Base-by-base conservation (phyloP, 2,888 invertebrate genomes). In the Nomada flava region DNA sequence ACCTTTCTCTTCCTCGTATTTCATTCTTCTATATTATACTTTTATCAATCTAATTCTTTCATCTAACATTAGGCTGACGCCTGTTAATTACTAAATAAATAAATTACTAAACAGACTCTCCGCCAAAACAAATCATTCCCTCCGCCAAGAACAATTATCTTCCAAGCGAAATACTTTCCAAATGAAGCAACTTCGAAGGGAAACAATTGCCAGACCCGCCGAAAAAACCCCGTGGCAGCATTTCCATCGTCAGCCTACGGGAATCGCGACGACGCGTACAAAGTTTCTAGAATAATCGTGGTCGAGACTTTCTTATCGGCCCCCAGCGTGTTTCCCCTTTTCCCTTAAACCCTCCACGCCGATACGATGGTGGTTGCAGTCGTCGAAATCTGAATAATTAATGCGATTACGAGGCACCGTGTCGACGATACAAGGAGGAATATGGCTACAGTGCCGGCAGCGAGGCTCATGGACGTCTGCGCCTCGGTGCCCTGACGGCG, bases 361-460 rank as follows among this genome's bases (percentile, higher is more conserved):
- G 36, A 0, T 7, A 7, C 15, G 36, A 18, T 23, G 47, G 53
- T 42, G 60, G 47, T 44, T 4, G 47, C 53, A 63, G 71, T 71
- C 76, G 59, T 71, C 62, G 64, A 76, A 68, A 47, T 60, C 65
- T 90, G 85, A 91, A 90, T 90, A 84, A 90, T 91, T 91, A 53
- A 90, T 72, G 36, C 57, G 80, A 82, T 84, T 89, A 82, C 80
- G 83, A 79, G 76, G 77, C 72, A 55, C 68, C 60, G 62, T 60
- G 60, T 65, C 76, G 77, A 76, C 76, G 86, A 65, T 69, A 80
- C 53, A 82, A 68, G 82, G 80, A 88, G 73, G 81, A 86, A 86
- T 15, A 91, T 90, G 90, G 90, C 90, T 80, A 70, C 73, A 53
- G 67, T 72, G 71, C 47, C 50, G 68, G 57, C 75, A 60, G 68